Percentiles rank a stretch among this genome's conserved stretches.
phyloP scores from a whole-genome alignment of 2,888 invertebrate genomes.

The Rhamnusium bicolor region DNA sequence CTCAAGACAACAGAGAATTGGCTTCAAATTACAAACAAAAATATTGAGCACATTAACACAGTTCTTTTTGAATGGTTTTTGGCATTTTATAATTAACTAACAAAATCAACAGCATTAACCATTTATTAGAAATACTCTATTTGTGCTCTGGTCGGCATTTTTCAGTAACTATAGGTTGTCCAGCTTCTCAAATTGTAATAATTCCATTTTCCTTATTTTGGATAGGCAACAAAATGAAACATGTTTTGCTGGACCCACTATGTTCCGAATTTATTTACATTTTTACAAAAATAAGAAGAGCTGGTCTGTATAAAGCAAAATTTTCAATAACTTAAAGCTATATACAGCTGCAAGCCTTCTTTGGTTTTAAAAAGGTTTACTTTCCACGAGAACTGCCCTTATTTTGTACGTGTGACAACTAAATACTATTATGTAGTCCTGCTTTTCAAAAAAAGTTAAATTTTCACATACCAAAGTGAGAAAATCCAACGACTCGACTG shows the following conservation, averaged over 20 bases:
- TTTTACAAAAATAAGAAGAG: slow-evolving; percentile 51
- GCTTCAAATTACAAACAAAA: slow-evolving; percentile 40
- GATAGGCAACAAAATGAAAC: no score
- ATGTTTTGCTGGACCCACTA: background rate
- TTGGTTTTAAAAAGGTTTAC: slow-evolving; percentile 60
- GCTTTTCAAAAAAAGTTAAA: no score
- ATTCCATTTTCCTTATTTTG: no score
- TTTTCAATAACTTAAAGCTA: slow-evolving; percentile 69
- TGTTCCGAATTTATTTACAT: slow-evolving; percentile 23
- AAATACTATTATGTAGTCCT: no score
- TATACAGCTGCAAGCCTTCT: slow-evolving; percentile 70
- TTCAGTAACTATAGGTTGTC: background rate
- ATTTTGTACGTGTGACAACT: background rate
- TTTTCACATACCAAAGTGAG: no score
- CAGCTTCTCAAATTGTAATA: background rate
- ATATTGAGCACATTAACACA: slow-evolving; percentile 50
- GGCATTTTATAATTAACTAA: background rate
- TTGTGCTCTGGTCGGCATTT: background rate
- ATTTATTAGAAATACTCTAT: background rate
- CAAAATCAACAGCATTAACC: slow-evolving; percentile 19
- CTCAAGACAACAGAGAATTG: slow-evolving; percentile 18
- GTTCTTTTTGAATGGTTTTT: slow-evolving; percentile 22
- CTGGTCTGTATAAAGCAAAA: slow-evolving; percentile 57
- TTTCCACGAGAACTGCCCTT: background rate
- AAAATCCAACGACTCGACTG: no score